A percentile compares a stretch with the other conserved stretches of the same genome.
Evolutionary conservation across 2,888 invertebrate genomes (phyloP).

Genomic region (Dolomedes plantarius): DNA sequence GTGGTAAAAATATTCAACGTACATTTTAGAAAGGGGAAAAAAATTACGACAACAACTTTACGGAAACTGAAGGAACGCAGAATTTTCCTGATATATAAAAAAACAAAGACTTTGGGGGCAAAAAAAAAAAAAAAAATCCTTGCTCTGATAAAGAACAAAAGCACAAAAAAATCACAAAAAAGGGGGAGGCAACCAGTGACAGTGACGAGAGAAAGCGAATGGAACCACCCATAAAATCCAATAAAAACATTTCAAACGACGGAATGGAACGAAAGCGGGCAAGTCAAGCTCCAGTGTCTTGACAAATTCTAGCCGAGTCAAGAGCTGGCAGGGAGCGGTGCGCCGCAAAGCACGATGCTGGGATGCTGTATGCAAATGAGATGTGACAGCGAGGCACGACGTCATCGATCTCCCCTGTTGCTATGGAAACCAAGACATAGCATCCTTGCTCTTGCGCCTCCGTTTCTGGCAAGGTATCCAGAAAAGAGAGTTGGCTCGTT

Average conservation of each 20-base stretch:
- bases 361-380: slow-evolving; percentile 71
- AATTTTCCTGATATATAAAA: neutral
- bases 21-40: slow-evolving; percentile 15
- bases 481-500: neutral
- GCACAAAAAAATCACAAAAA: neutral
- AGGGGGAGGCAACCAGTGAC: slow-evolving; percentile 48
- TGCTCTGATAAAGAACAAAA: slow-evolving; percentile 13
- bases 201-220: slow-evolving; percentile 71
- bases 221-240: slow-evolving; percentile 71
- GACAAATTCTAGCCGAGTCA: slow-evolving; percentile 59
- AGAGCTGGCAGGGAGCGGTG: slow-evolving; percentile 65
- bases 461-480: slow-evolving; percentile 3
- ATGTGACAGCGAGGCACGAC: slow-evolving; percentile 67
- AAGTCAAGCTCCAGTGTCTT: slow-evolving; percentile 40
- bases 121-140: neutral
- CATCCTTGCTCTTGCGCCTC: slow-evolving; percentile 54
- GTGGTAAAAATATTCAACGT: neutral
- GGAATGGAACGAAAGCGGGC: slow-evolving; percentile 24
- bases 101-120: neutral
- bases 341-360: slow-evolving; percentile 64
- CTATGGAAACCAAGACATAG: slow-evolving; percentile 61
- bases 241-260: slow-evolving; percentile 69
- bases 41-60: neutral
- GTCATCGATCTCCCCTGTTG: slow-evolving; percentile 66
- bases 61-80: neutral